phyloP scores from a whole-genome alignment of 2,113 vertebrate genomes.

The Penelope pileata region DNA sequence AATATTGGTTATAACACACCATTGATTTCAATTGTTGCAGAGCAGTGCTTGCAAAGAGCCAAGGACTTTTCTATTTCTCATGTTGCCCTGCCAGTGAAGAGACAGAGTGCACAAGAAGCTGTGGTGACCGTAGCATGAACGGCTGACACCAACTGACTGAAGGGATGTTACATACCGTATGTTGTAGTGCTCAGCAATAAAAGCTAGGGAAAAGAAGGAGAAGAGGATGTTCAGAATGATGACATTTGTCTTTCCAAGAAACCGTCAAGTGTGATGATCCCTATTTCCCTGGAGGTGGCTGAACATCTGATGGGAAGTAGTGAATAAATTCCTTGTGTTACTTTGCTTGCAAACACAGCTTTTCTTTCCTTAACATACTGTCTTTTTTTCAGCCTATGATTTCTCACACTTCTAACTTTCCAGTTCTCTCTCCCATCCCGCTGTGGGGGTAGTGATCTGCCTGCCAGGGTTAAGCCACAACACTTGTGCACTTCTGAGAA shows the following conservation, averaged over 20 bases:
- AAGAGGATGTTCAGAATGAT: not conserved
- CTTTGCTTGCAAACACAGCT: not conserved
- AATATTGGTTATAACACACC: not conserved
- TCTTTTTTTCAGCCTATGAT: not conserved
- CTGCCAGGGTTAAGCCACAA: not conserved
- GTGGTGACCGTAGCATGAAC: not conserved
- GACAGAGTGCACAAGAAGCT: not conserved
- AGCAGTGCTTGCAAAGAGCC: not conserved
- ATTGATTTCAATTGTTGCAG: not conserved
- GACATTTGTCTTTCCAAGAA: not conserved
- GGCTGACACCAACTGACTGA: not conserved
- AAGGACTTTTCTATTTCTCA: too few relatives aligned
- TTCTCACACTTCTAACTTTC: not conserved
- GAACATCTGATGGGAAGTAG: not conserved
- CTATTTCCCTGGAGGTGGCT: not conserved
- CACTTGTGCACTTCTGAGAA: not conserved
- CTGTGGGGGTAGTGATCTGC: not conserved
- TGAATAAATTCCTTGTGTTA: not conserved
- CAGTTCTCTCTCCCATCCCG: not conserved
- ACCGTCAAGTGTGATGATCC: not conserved
- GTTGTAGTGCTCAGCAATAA: not conserved
- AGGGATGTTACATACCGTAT: not conserved
- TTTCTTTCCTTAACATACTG: not conserved
- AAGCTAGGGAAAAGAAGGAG: not conserved
- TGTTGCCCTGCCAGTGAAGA: not conserved